phyloP scores from a whole-genome alignment of 1,140 invertebrate genomes.

The Drosophila mojavensis region DNA sequence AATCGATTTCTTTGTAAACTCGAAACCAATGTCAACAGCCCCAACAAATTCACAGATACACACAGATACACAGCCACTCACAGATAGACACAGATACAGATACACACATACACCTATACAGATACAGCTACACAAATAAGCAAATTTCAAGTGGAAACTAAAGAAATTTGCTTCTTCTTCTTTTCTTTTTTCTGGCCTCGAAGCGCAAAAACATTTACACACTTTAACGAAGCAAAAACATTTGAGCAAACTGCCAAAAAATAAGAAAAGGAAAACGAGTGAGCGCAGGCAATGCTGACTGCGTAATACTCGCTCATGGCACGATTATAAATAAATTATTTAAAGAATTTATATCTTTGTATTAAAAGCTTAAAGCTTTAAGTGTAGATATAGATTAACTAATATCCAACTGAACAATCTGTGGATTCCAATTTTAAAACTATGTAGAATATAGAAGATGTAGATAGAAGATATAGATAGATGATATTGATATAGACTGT shows the following conservation, averaged over 20 bases:
- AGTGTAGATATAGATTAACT: too few relatives aligned
- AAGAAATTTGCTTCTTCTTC: slow-evolving; percentile 37
- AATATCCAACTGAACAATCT: too few relatives aligned
- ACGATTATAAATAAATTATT: too few relatives aligned
- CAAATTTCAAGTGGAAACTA: slow-evolving; percentile 42
- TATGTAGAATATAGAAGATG: too few relatives aligned
- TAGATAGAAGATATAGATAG: too few relatives aligned
- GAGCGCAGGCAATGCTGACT: too few relatives aligned
- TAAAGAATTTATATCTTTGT: too few relatives aligned
- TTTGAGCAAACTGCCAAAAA: slow-evolving; percentile 21
- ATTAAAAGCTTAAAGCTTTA: too few relatives aligned
- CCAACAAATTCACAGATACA: slow-evolving; percentile 12
- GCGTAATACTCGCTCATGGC: too few relatives aligned
- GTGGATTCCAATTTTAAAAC: too few relatives aligned
- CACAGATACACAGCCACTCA: slow-evolving; percentile 6
- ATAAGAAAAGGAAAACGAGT: not conserved
- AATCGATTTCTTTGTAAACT: slow-evolving; percentile 59
- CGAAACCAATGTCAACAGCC: slow-evolving; percentile 59
- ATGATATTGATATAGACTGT: too few relatives aligned
- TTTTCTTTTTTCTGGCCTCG: slow-evolving; percentile 17
- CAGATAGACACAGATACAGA: slow-evolving; percentile 1
- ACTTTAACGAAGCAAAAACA: slow-evolving; percentile 50
- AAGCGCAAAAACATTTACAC: slow-evolving; percentile 53
- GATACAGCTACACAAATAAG: slow-evolving; percentile 25
- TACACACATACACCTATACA: slow-evolving; percentile 12